Evolutionary conservation across 2,113 vertebrate genomes (phyloP).

Genomic region (Nannobrachium achirus): DNA sequence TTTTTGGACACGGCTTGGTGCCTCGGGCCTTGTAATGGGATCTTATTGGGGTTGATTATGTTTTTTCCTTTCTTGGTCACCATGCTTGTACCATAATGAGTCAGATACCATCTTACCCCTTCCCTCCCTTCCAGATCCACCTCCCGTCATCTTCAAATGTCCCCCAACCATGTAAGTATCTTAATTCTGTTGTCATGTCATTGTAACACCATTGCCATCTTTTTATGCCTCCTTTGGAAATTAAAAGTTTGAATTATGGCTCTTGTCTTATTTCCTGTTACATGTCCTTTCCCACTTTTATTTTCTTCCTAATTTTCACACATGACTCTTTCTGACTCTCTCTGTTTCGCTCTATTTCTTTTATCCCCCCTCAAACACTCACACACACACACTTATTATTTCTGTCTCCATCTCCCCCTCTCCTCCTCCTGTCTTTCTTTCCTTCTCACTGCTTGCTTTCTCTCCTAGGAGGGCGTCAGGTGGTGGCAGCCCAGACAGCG

Average conservation of each 20-base stretch:
- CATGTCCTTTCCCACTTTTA: constrained; percentile 15
- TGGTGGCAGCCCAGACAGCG: constrained; percentile 86
- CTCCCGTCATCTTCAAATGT: constrained; percentile 69
- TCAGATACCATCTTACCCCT: constrained; percentile 53
- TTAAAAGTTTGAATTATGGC: not conserved
- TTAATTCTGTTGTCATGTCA: constrained; percentile 39
- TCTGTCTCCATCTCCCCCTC: constrained; percentile 11
- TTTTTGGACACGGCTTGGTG: constrained; percentile 54
- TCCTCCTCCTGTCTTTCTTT: not conserved
- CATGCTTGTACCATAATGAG: constrained; percentile 54
- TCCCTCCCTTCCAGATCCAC: constrained; percentile 70
- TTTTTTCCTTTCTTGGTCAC: constrained; percentile 64
- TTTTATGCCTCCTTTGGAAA: constrained; percentile 25
- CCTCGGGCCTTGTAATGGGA: constrained; percentile 46
- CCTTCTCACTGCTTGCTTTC: not conserved
- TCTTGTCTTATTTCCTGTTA: constrained; percentile 12
- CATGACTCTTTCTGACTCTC: constrained; percentile 38
- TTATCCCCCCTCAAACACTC: constrained; percentile 15
- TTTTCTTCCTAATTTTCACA: constrained; percentile 24
- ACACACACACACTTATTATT: not conserved
- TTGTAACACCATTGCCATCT: constrained; percentile 49
- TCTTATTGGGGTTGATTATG: constrained; percentile 56
- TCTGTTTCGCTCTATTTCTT: constrained; percentile 37
- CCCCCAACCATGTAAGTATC: constrained; percentile 76
- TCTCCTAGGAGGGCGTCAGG: constrained; percentile 66